phyloP scores from a whole-genome alignment of 2,888 invertebrate species.

The Protula sp. region DNA sequence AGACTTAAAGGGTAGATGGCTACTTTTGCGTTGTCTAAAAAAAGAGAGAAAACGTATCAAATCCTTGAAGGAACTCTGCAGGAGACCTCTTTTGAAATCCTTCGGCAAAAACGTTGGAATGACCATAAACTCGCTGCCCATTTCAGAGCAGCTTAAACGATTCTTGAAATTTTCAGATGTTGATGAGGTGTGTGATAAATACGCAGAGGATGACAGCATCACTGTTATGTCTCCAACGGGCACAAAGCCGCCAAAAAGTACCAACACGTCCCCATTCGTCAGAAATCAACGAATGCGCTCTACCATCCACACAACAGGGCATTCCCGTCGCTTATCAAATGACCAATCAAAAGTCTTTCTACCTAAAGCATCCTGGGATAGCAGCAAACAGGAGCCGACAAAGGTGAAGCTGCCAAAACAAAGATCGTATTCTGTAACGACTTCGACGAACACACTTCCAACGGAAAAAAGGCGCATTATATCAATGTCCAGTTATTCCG shows the following conservation, averaged over 20 bases:
- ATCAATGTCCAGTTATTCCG: not conserved
- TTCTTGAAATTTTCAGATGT: constrained; percentile 15
- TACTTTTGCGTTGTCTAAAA: constrained; percentile 10
- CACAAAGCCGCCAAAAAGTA: too few species aligned
- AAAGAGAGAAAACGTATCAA: constrained; percentile 17
- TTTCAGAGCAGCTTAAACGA: constrained; percentile 9
- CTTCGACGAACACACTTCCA: not conserved
- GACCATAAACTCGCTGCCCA: constrained; percentile 3
- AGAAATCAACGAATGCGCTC: too few species aligned
- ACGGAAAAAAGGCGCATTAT: too few species aligned
- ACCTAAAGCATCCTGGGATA: not conserved
- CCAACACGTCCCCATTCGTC: too few species aligned
- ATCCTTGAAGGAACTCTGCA: constrained; percentile 26
- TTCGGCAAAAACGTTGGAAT: not conserved
- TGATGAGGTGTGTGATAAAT: constrained; percentile 7
- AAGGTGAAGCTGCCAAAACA: not conserved
- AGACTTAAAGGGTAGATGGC: constrained; percentile 5
- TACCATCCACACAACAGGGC: too few species aligned
- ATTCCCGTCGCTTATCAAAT: not conserved
- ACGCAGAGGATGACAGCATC: not conserved
- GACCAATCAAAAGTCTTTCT: not conserved
- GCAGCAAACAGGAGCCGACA: not conserved
- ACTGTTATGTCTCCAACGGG: too few species aligned
- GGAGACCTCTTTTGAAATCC: constrained; percentile 10
- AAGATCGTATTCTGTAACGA: not conserved